Evolutionary conservation across 2,888 invertebrate genomes (phyloP).

Genomic region (Epinotia demarniana): DNA sequence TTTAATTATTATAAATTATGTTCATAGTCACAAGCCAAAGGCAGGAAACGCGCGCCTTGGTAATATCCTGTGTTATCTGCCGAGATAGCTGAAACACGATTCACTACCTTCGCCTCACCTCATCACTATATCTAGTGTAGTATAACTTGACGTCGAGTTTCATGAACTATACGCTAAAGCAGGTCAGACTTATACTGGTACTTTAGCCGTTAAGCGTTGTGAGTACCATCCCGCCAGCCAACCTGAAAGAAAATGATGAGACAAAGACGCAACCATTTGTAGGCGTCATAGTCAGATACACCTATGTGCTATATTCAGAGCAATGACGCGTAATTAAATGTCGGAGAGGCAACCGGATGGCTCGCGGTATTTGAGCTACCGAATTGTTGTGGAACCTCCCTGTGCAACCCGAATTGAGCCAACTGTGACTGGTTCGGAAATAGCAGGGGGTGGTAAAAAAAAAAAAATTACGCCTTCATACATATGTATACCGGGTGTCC

Average conservation of each 20-base stretch:
- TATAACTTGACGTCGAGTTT: not conserved
- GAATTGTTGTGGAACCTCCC: too few species aligned
- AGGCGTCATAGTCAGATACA: not conserved
- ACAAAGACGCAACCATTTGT: not conserved
- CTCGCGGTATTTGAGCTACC: too few species aligned
- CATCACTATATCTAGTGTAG: not conserved
- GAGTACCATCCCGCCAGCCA: not conserved
- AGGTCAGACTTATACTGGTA: not conserved
- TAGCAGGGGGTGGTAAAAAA: too few species aligned
- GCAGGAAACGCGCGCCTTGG: slow-evolving; percentile 27
- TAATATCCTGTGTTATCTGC: slow-evolving; percentile 36
- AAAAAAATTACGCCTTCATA: too few species aligned
- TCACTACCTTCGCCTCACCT: not conserved
- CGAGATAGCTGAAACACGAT: not conserved
- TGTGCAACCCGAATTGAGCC: too few species aligned
- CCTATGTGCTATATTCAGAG: too few species aligned
- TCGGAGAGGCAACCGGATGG: too few species aligned
- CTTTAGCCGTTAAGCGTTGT: not conserved
- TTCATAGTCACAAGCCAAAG: slow-evolving; percentile 9
- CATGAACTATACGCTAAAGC: not conserved
- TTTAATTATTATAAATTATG: too few species aligned
- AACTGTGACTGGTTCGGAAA: too few species aligned
- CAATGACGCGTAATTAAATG: too few species aligned
- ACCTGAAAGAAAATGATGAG: not conserved
- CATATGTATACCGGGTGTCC: too few species aligned